Base-by-base conservation (phyloP, 2,888 invertebrate genomes). In the Brenthis ino region DNA sequence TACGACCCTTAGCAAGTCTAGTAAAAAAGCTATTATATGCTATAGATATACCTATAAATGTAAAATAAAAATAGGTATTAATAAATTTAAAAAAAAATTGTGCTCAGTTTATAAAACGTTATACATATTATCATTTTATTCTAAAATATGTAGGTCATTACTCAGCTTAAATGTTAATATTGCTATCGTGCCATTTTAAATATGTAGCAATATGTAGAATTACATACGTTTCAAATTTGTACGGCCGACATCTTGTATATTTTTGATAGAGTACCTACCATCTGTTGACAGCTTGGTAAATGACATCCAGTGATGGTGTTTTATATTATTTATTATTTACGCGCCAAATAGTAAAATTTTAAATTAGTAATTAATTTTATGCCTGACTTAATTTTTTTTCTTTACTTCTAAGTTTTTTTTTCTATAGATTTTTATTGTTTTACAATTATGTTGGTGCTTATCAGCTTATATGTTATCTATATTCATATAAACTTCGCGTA, bases 261-360 rank as follows among this genome's bases (percentile, higher is more conserved):
- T 60, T 60, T 60, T 60, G 50, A 60, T 50, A 16, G n/a, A 16
- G n/a, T n/a, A 60, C 60, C 60, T n/a, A 60, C 60, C 60, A 50
- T 50, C 16, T 8, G 50, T n/a, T n/a, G 12, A 28, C 0, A n/a
- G n/a, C 12, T 50, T 11, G 48, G 24, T 48, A 60, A 28, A 16
- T 50, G 8, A 47, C 20, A 47, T 20, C 20, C 33, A 6, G 50
- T 50, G n/a, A 50, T 60, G 28, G 50, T 50, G 50, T 50, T 33
- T 16, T 50, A 28, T 60, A 28, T 48, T 24, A 14, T n/a, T 24
- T 50, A n/a, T 28, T 1, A 5, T 50, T 60, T 28, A 50, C 28
- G 6, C 57, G 47, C 48, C 50, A 60, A 60, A 50, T 60, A 60
- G 50, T 50, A n/a, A 48, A 48, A 48, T 60, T 48, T 37, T 58